phyloP scores from a whole-genome alignment of 2,797 vertebrate genomes.

The Hemitrygon akajei region DNA sequence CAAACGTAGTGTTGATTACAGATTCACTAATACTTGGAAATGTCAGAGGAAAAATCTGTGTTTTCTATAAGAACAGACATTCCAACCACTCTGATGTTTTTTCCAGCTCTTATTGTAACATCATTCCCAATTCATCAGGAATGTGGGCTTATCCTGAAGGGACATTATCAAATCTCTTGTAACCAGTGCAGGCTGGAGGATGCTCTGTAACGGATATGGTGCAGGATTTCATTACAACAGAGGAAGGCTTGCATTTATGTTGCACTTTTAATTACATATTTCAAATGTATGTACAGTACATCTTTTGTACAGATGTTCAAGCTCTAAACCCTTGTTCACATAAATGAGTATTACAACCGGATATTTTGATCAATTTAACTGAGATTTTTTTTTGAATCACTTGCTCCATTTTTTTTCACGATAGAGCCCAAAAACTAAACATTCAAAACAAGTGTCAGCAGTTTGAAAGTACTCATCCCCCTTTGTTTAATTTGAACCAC shows the following conservation, averaged over 20 bases:
- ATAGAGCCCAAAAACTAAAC: too few species aligned
- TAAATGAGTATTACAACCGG: too few species aligned
- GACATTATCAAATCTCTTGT: conserved; percentile 2
- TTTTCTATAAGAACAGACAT: background rate
- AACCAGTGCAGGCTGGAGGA: background rate
- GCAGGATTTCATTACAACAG: background rate
- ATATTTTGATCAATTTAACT: too few species aligned
- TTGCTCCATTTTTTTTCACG: too few species aligned
- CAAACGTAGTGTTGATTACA: background rate
- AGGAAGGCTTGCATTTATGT: background rate
- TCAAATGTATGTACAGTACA: background rate
- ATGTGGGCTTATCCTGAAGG: background rate
- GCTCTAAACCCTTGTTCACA: too few species aligned
- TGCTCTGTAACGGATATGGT: background rate
- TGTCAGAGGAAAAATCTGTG: background rate
- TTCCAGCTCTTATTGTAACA: background rate
- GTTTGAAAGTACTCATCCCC: too few species aligned
- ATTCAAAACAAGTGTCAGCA: too few species aligned
- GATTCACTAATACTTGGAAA: background rate
- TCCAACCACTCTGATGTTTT: conserved; percentile 8
- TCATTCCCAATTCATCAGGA: background rate
- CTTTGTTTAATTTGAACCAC: too few species aligned
- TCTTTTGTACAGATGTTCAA: too few species aligned
- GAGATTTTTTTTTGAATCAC: too few species aligned
- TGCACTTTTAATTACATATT: background rate